Evolutionary conservation across 2,888 invertebrate species (phyloP).

Genomic region (Tetragonisca angustula): DNA sequence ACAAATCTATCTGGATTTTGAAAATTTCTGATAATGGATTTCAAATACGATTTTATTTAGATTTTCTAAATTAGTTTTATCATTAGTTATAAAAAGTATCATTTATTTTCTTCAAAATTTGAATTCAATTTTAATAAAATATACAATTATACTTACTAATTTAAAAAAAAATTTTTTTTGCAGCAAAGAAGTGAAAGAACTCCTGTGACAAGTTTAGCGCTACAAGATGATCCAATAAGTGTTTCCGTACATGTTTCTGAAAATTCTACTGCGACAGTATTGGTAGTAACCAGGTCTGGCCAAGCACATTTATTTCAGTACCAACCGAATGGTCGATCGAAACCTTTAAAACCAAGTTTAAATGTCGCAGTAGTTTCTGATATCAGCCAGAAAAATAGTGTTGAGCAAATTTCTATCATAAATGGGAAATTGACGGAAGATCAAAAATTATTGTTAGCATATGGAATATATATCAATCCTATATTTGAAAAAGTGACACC

Average conservation of each 20-base stretch:
- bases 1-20: not conserved
- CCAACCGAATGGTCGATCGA: slow-evolving; percentile 90
- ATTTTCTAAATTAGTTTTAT: not conserved
- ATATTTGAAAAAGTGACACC: slow-evolving; percentile 79
- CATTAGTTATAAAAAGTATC: not conserved
- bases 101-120: not conserved
- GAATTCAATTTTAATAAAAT: not conserved
- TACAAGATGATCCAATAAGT: slow-evolving; percentile 89
- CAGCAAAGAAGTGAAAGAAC: slow-evolving; percentile 83
- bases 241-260: slow-evolving; percentile 85
- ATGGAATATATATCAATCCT: slow-evolving; percentile 75
- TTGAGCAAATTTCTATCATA: slow-evolving; percentile 86
- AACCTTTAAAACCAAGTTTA: slow-evolving; percentile 88
- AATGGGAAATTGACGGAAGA: slow-evolving; percentile 81
- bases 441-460: slow-evolving; percentile 76
- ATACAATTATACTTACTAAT: not conserved
- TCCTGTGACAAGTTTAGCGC: slow-evolving; percentile 86
- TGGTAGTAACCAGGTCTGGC: slow-evolving; percentile 90
- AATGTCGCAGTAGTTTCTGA: slow-evolving; percentile 87
- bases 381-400: slow-evolving; percentile 82
- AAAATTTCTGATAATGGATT: not conserved
- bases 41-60: not conserved
- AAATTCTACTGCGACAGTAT: slow-evolving; percentile 85
- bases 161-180: slow-evolving; percentile 3
- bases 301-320: slow-evolving; percentile 92